Percentiles rank a stretch among this genome's conserved stretches.
phyloP scores from a whole-genome alignment of 1,140 invertebrate species.

The Microplitis demolitor region DNA sequence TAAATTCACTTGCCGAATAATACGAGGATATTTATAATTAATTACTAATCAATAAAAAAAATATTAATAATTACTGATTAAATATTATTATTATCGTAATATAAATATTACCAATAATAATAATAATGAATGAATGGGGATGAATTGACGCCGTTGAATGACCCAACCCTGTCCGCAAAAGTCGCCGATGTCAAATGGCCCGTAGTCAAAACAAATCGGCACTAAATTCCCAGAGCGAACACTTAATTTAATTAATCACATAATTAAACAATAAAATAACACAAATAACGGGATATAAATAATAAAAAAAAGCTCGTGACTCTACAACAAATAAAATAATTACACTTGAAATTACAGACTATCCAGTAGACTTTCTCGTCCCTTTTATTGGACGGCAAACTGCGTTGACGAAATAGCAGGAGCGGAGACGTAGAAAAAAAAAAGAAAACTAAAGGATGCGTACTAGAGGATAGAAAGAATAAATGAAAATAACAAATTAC shows the following conservation, averaged over 20 bases:
- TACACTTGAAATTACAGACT: neutral
- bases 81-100: too few relatives aligned
- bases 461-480: neutral
- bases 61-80: too few relatives aligned
- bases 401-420: neutral
- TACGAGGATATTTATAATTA: too few relatives aligned
- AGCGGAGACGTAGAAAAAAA: neutral
- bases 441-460: neutral
- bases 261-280: neutral
- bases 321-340: neutral
- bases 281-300: neutral
- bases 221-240: neutral
- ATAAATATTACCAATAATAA: neutral
- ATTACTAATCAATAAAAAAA: too few relatives aligned
- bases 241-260: slow-evolving; percentile 7
- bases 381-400: too few relatives aligned
- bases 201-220: slow-evolving; percentile 40
- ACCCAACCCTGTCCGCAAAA: slow-evolving; percentile 22
- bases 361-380: neutral
- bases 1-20: too few relatives aligned
- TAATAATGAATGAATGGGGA: neutral
- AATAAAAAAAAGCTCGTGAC: neutral
- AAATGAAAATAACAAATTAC: slow-evolving; percentile 56
- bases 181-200: slow-evolving; percentile 35
- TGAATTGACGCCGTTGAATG: slow-evolving; percentile 14